phyloP scores from a whole-genome alignment of 64 coral and sea anemone species.

The Exaiptasia diaphana region DNA sequence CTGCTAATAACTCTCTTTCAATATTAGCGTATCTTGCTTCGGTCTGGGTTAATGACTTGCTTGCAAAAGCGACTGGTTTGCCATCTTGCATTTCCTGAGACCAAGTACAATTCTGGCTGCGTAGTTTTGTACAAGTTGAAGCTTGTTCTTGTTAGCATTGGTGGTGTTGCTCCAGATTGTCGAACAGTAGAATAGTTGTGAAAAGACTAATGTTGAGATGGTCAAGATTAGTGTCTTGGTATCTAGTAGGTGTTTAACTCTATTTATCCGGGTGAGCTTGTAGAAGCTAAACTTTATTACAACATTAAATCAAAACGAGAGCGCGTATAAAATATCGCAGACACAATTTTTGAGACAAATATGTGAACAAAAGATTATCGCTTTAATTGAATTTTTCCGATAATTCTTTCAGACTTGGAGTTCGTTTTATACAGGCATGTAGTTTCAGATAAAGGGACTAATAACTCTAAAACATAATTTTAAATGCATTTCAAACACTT shows the following conservation, averaged over 20 bases:
- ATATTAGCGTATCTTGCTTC: slow-evolving; percentile 45
- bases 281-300: no score
- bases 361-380: no score
- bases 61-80: slow-evolving; percentile 48
- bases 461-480: no score
- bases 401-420: no score
- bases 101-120: slow-evolving; percentile 52
- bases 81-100: slow-evolving; percentile 51
- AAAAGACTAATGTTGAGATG: slow-evolving; percentile 12
- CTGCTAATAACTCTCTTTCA: slow-evolving; percentile 33
- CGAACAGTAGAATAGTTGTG: slow-evolving; percentile 34
- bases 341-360: no score
- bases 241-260: neutral
- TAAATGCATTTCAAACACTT: no score
- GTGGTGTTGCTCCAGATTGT: slow-evolving; percentile 48
- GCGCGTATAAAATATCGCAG: no score
- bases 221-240: neutral
- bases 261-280: neutral
- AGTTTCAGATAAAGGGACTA: no score
- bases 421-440: no score
- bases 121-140: slow-evolving; percentile 52
- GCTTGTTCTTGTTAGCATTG: slow-evolving; percentile 26
- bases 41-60: slow-evolving; percentile 8
- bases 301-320: no score
- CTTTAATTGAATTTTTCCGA: no score